Evolutionary conservation across 2,797 vertebrate species (phyloP).

Genomic region (Aphelocoma californica): DNA sequence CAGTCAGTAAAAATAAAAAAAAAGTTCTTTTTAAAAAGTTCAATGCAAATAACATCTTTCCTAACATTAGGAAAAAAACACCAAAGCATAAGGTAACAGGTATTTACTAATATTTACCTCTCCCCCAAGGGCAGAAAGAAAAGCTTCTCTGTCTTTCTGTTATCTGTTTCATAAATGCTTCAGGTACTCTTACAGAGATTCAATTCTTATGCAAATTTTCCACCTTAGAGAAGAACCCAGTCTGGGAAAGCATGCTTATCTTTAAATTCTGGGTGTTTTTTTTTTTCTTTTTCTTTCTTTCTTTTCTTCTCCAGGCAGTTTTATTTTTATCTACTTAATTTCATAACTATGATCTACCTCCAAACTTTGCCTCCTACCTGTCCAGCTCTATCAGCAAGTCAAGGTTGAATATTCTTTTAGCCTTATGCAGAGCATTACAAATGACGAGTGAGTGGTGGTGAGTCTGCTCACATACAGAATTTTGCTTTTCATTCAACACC

Average conservation of each 20-base stretch:
- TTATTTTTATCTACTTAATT: neutral
- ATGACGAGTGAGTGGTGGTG: neutral
- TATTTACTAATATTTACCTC: neutral
- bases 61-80: neutral
- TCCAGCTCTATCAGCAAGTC: neutral
- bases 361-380: neutral
- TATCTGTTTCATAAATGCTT: neutral
- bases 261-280: neutral
- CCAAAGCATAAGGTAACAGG: neutral
- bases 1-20: neutral
- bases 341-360: neutral
- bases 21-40: neutral
- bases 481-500: neutral
- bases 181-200: neutral
- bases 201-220: neutral
- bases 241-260: neutral
- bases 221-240: neutral
- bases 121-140: neutral
- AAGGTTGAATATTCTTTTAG: neutral
- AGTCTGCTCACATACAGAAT: neutral
- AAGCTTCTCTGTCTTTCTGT: neutral
- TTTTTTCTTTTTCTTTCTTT: fast-evolving
- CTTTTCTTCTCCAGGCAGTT: fast-evolving
- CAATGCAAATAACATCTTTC: neutral
- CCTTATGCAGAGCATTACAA: neutral